Evolutionary conservation across 2,113 vertebrate genomes (phyloP).

Genomic region (Nettapus auritus): DNA sequence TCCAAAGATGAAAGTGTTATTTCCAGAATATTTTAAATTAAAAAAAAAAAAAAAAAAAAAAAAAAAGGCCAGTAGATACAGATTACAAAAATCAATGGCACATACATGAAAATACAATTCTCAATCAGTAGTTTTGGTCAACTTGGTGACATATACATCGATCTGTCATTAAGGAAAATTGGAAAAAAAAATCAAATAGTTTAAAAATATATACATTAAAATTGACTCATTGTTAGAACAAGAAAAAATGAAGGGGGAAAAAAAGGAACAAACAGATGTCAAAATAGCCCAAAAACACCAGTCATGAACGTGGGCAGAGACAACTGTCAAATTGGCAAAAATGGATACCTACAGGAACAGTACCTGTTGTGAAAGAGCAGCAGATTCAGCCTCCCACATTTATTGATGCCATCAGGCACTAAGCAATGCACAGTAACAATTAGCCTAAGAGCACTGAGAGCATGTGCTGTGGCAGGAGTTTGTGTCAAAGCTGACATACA

Average conservation of each 20-base stretch:
- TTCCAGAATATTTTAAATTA: not conserved
- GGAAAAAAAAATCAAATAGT: not conserved
- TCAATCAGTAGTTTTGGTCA: not conserved
- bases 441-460: slow-evolving; percentile 44
- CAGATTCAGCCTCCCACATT: slow-evolving; percentile 52
- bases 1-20: not conserved
- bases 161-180: not conserved
- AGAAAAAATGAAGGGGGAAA: not conserved
- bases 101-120: not conserved
- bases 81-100: not conserved
- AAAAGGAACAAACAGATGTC: not conserved
- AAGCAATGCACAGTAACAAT: slow-evolving; percentile 35
- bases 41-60: not conserved
- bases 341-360: slow-evolving; percentile 37
- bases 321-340: slow-evolving; percentile 19
- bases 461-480: slow-evolving; percentile 37
- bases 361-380: slow-evolving; percentile 60
- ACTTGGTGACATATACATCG: not conserved
- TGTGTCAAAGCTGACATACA: slow-evolving; percentile 69
- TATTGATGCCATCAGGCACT: slow-evolving; percentile 61
- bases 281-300: not conserved
- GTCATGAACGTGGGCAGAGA: slow-evolving; percentile 13
- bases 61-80: not conserved
- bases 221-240: not conserved
- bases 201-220: not conserved